These are phyloP conservation scores for Salmo trutta DNA, from an alignment of 2,797 vertebrate species.

Conservation along the genomic window DNA sequence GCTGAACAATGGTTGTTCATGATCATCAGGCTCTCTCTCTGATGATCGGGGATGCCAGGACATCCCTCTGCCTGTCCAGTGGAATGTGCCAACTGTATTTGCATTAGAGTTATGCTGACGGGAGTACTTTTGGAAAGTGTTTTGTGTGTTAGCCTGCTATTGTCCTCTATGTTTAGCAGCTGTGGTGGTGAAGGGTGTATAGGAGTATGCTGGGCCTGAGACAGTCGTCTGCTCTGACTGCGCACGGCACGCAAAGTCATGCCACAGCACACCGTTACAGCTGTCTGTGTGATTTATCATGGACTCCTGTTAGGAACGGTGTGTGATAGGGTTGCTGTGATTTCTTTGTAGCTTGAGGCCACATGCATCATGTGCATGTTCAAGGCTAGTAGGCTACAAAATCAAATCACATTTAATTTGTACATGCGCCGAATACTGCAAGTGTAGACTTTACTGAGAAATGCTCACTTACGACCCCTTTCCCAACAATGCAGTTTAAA, in stretches of 20 bases:
- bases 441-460: too few species aligned
- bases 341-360: too few species aligned
- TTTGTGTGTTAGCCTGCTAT: not conserved
- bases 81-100: not conserved
- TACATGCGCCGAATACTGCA: too few species aligned
- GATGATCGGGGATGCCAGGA: not conserved
- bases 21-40: not conserved
- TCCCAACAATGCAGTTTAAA: too few species aligned
- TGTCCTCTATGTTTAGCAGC: not conserved
- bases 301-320: not conserved
- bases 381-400: not conserved
- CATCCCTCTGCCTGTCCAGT: not conserved
- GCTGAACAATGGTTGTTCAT: not conserved
- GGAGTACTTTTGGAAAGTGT: constrained; percentile 11
- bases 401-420: too few species aligned
- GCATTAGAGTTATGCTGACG: constrained; percentile 1
- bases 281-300: not conserved
- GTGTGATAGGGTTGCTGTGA: not conserved
- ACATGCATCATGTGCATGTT: not conserved
- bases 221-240: not conserved
- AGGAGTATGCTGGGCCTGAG: not conserved
- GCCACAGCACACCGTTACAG: not conserved
- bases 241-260: not conserved
- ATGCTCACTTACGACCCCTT: too few species aligned
- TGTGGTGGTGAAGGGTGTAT: not conserved